Evolutionary conservation across 2,888 invertebrate species (phyloP).

Genomic region (Antheraea assamensis): DNA sequence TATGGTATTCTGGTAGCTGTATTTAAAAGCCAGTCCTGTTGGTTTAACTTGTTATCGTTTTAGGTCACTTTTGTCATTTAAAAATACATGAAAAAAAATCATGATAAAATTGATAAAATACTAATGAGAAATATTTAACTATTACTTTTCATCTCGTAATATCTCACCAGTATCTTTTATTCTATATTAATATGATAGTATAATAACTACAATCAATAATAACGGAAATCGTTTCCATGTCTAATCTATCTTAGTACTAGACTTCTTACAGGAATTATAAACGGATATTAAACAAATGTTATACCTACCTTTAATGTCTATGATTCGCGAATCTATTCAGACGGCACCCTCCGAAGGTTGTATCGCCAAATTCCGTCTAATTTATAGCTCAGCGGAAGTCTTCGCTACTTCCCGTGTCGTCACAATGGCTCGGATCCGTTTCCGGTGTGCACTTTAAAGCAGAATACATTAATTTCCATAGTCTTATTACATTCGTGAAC

Average conservation of each 20-base stretch:
- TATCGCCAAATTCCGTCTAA: slow-evolving; percentile 64
- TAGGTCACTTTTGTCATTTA: too few relatives aligned
- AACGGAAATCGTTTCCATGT: too few relatives aligned
- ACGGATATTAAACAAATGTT: neutral
- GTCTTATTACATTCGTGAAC: slow-evolving; percentile 16
- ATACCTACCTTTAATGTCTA: slow-evolving; percentile 18
- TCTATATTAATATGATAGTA: too few relatives aligned
- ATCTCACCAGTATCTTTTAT: too few relatives aligned
- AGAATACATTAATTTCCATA: slow-evolving; percentile 24
- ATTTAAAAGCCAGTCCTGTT: too few relatives aligned
- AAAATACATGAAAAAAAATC: too few relatives aligned
- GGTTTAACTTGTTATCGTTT: too few relatives aligned
- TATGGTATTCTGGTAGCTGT: too few relatives aligned
- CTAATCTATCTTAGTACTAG: neutral
- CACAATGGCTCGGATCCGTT: slow-evolving; percentile 74
- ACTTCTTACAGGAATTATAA: neutral
- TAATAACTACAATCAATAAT: too few relatives aligned
- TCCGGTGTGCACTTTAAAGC: slow-evolving; percentile 67
- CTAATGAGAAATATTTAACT: too few relatives aligned
- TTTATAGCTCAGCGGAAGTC: slow-evolving; percentile 74
- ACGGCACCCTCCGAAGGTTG: slow-evolving; percentile 18
- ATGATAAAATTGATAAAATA: too few relatives aligned
- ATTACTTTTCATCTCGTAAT: too few relatives aligned
- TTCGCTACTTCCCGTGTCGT: slow-evolving; percentile 73
- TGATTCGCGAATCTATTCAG: slow-evolving; percentile 17